Conservation (phyloP, 2,888 invertebrate genomes). For the Timandra comae region DNA sequence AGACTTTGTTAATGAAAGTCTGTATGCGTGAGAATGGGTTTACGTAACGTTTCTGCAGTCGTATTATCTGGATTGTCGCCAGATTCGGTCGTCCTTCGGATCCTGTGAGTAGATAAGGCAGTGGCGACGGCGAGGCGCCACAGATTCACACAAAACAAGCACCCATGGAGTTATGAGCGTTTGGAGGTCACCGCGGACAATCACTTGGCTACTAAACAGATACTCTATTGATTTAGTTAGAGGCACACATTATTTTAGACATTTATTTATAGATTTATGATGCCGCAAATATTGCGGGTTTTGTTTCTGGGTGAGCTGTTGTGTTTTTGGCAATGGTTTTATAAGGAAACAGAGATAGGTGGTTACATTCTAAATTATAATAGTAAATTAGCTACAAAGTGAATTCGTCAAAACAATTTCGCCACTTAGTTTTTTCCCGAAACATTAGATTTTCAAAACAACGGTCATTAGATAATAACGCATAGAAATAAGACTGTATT, state of each 20-base stretch:
- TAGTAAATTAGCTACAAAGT: too few relatives aligned
- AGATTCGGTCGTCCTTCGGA: slow-evolving; percentile 37
- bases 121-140: slow-evolving; percentile 43
- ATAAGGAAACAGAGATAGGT: too few relatives aligned
- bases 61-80: slow-evolving; percentile 39
- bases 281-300: too few relatives aligned
- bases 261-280: too few relatives aligned
- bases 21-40: slow-evolving; percentile 16
- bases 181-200: slow-evolving; percentile 35
- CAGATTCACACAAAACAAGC: slow-evolving; percentile 16
- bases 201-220: slow-evolving; percentile 12
- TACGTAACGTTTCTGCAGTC: slow-evolving; percentile 41
- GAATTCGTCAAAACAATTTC: too few relatives aligned
- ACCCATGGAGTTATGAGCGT: slow-evolving; percentile 27
- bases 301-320: too few relatives aligned
- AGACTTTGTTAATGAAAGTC: slow-evolving; percentile 34
- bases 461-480: too few relatives aligned
- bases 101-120: slow-evolving; percentile 33
- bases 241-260: neutral
- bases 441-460: too few relatives aligned
- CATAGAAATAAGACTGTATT: too few relatives aligned
- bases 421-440: too few relatives aligned
- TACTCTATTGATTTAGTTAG: slow-evolving; percentile 21
- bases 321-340: too few relatives aligned
- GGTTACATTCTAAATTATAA: too few relatives aligned